Evolutionary conservation across 1,140 invertebrate genomes (phyloP), one percentile per base, ranked within the genome.

Genomic region (Neodiprion fabricii): DNA sequence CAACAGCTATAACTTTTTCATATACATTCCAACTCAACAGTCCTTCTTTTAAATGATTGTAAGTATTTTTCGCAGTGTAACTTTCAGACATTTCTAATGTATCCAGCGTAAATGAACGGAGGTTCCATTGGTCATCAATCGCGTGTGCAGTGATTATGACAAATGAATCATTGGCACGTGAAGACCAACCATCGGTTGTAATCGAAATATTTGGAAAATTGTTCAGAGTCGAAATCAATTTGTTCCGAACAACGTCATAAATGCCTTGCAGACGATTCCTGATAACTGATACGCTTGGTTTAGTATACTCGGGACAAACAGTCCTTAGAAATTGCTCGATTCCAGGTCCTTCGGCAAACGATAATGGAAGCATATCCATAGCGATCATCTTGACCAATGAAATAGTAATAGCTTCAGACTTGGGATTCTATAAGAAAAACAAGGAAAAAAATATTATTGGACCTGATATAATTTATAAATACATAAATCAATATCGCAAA

Each of bases 1-100:
- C 61, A 74, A 74, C 21, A n/a, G 70, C 73, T 12, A 71, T 28
- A 74, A 74, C 66, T 68, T 74, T 74, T 14, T 74, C 23, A 48
- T 21, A 28, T 12, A 71, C 14, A 21, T 71, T 49, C 70, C 48
- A 71, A 11, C 21, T 17, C 5, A 1, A 48, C 23, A 71, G 21
- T 71, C 7, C 48, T 11, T 71, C 8, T 14, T 48, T 14, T 8
- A 71, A 49, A 71, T 71, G 70, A 48, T 71, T 28, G 21, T 14
- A 14, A 7, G 28, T 11, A 71, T 71, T 71, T 71, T 9, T 14
- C 14, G 40, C 28, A 48, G 70, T 71, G 28, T 71, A 49, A 48
- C 28, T 14, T 49, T 71, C 70, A 7, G 48, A 9, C 40, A 49
- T 71, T 8, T 71, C 70, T 14, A 71, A 71, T 21, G 70, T 71